Percentiles rank a stretch among this genome's conserved stretches.
Conservation (phyloP, 2,888 invertebrate species). For the Eupithecia dodoneata region DNA sequence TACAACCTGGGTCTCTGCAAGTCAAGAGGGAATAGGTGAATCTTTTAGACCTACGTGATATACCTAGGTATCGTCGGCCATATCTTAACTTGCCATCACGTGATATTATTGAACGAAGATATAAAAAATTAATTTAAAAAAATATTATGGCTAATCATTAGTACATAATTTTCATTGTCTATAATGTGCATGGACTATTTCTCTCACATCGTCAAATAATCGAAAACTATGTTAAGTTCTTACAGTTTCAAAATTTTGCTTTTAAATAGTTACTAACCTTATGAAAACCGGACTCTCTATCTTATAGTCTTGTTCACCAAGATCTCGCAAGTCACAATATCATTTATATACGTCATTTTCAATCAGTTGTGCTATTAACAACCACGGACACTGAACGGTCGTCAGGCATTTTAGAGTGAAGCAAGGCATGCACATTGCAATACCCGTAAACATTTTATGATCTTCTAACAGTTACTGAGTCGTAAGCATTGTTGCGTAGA, state of each 20-base stretch:
- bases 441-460: conserved; percentile 30
- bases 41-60: too few species aligned
- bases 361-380: conserved; percentile 58
- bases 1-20: too few species aligned
- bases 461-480: conserved; percentile 26
- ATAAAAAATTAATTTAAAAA: too few species aligned
- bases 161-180: background rate
- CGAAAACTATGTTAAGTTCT: background rate
- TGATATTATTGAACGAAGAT: too few species aligned
- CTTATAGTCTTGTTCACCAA: background rate
- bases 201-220: background rate
- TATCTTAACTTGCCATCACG: too few species aligned
- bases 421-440: conserved; percentile 25
- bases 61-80: too few species aligned
- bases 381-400: conserved; percentile 42
- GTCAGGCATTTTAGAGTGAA: conserved; percentile 10
- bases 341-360: conserved; percentile 59
- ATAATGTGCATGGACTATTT: background rate
- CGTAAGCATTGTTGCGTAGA: conserved; percentile 25
- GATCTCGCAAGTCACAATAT: conserved; percentile 6
- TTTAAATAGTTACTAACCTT: background rate
- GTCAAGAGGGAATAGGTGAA: too few species aligned
- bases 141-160: background rate
- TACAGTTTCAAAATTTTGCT: background rate
- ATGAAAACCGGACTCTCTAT: background rate